These are phyloP conservation scores for Argopecten irradians DNA, from an alignment of 1,140 invertebrate species.

Conservation along the genomic window DNA sequence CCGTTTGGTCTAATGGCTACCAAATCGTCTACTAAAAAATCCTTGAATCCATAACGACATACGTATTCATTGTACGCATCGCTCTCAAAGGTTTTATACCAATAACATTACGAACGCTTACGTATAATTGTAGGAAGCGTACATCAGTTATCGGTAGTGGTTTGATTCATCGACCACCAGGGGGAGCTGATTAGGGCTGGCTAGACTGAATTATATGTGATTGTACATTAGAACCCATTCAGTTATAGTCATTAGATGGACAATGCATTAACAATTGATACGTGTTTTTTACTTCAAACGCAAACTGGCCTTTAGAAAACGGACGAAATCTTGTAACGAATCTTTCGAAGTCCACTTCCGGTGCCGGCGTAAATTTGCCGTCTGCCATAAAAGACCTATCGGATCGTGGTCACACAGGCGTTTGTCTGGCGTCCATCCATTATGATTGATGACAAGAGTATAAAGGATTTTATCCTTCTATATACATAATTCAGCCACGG, in stretches of 20 bases:
- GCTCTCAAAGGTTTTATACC: not conserved
- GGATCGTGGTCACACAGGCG: not conserved
- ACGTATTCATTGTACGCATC: not conserved
- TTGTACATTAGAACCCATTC: constrained; percentile 9
- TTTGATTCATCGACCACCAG: not conserved
- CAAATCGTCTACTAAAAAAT: not conserved
- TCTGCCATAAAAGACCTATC: not conserved
- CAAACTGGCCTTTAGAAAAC: not conserved
- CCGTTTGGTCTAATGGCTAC: not conserved
- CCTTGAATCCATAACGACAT: not conserved
- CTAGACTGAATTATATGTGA: constrained; percentile 22
- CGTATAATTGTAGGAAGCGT: not conserved
- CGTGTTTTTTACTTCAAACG: not conserved
- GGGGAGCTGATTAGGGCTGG: not conserved
- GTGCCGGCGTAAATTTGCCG: constrained; percentile 14
- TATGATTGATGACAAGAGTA: not conserved
- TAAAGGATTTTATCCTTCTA: constrained; percentile 2
- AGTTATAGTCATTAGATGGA: not conserved
- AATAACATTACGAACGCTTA: not conserved
- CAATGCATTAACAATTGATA: constrained; percentile 18
- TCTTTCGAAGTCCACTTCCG: not conserved
- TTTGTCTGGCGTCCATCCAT: constrained; percentile 7
- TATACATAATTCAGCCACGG: not conserved
- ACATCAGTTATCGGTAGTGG: constrained; percentile 2
- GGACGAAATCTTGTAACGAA: not conserved